Percentiles rank a stretch among this genome's conserved stretches.
Evolutionary conservation across 1,140 invertebrate species (phyloP).

Genomic region (Cardiocondyla obscurior): DNA sequence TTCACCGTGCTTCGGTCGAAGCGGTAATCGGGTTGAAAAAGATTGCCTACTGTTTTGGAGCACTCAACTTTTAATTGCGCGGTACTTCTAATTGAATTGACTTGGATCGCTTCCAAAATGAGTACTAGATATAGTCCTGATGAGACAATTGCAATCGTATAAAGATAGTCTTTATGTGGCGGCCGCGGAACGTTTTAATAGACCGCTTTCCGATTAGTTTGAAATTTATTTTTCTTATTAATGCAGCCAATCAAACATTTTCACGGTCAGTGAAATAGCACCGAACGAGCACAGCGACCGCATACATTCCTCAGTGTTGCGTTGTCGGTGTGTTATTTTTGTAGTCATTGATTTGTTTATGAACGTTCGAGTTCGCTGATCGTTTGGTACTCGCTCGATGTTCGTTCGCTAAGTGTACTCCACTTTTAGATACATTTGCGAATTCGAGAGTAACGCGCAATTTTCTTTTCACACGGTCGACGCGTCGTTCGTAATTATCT

Average conservation of each 20-base stretch:
- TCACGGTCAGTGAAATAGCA: no score
- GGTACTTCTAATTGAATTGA: conserved; percentile 44
- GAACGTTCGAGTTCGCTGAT: no score
- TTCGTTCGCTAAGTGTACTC: no score
- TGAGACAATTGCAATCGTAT: conserved; percentile 11
- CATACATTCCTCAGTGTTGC: no score
- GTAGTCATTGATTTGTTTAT: no score
- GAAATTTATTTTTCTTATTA: not conserved
- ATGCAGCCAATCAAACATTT: not conserved
- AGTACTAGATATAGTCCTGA: conserved; percentile 17
- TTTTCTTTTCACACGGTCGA: no score
- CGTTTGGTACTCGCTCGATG: no score
- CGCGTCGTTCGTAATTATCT: no score
- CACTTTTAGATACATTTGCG: no score
- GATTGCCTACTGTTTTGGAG: conserved; percentile 39
- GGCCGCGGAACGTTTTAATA: conserved; percentile 7
- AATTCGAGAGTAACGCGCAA: no score
- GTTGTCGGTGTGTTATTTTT: no score
- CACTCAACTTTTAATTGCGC: conserved; percentile 45
- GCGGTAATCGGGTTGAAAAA: conserved; percentile 42
- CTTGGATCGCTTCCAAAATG: conserved; percentile 39
- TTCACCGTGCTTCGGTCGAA: conserved; percentile 58
- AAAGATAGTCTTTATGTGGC: not conserved
- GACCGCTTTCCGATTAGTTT: not conserved
- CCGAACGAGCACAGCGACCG: no score